Base-by-base conservation (phyloP, 2,113 vertebrate genomes). In the Nerophis lumbriciformis region DNA sequence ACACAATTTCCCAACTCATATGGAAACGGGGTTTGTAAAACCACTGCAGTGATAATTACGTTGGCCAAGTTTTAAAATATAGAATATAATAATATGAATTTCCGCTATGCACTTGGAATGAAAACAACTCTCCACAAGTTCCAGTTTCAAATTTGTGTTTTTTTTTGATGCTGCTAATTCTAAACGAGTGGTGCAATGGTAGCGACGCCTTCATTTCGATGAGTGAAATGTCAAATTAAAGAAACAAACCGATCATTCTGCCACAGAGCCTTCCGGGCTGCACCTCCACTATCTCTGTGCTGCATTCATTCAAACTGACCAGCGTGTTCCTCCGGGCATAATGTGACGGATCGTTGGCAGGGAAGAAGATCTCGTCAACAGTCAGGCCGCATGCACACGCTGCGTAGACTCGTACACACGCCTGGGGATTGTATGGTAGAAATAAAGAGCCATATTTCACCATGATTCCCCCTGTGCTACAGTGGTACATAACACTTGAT, bases 401-500 rank as follows among this genome's bases (percentile, higher is more conserved):
- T 16, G 52, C 47, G 59, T 54, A 53, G 12, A 64, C 48, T 68
- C 60, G 48, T 19, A 54, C 13, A 52, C 58, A 57, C 6, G 71
- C 83, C 79, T 4, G 49, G 21, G 82, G 83, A 69, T 73, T 63
- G 65, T 81, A 69, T 66, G 75, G 64, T 77, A 53, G 75, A 80
- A 75, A 81, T 76, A 60, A 50, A 35, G 63, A 81, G 64, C 83
- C 70, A 86, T 87, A 80, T 83, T 83, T 85, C 87, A 84, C 61
- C 21, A 36, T 85, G 83, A 82, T 82, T 81, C 73, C 37, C 44
- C 68, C 72, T 58, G 68, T 71, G 73, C 60, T 79, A 68, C 70
- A 80, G 84, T 77, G 61, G 81, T 89, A 78, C 85, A 83, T 89
- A 86, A 87, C 87, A 88, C 80, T 73, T 84, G 78, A 85, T 85